Base-by-base conservation (phyloP, 2,113 vertebrate genomes). In the Cepphus grylle region DNA sequence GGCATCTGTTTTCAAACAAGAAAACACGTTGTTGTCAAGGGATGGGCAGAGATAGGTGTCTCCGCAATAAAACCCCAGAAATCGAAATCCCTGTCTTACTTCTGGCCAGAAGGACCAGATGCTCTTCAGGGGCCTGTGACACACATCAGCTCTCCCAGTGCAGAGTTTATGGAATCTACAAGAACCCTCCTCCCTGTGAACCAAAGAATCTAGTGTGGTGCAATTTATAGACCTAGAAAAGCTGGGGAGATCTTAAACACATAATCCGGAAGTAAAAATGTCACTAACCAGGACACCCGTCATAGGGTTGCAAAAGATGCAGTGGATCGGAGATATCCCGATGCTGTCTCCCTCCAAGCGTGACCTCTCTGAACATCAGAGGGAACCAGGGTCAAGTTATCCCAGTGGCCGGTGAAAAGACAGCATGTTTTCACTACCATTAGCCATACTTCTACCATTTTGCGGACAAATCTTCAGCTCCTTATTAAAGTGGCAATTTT, bases 361-460 rank as follows among this genome's bases (percentile, higher is more conserved):
- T 34, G 56, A 34, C 61, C 74, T 29, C 55, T 8, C 56, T 13
- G 81, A 36, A 6, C 34, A 10, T 3, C 80, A 6, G 30, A 36
- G 72, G 67, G 71, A n/a, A 61, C 16, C 22, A 23, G 21, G 56
- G 66, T 5, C 21, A 20, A 8, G 52, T 4, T 38, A 5, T 9
- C 26, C 0, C 0, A 15, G 11, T 0, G 21, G 13, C 34, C 0
- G 0, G 22, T 2, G 52, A 27, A 25, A 29, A 26, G 9, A 4
- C 43, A 38, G 47, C 34, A 1, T 0, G 2, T 13, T n/a, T 42
- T 15, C 11, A 13, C n/a, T 27, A 6, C 38, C 6, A 0, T 2
- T 12, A 27, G 29, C 14, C 17, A 19, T 2, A 3, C 40, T 56
- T 7, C 13, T 4, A 4, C 66, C 47, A 0, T 17, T 38, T 2